phyloP scores from a whole-genome alignment of 2,113 vertebrate genomes.

The Monopterus albus region DNA sequence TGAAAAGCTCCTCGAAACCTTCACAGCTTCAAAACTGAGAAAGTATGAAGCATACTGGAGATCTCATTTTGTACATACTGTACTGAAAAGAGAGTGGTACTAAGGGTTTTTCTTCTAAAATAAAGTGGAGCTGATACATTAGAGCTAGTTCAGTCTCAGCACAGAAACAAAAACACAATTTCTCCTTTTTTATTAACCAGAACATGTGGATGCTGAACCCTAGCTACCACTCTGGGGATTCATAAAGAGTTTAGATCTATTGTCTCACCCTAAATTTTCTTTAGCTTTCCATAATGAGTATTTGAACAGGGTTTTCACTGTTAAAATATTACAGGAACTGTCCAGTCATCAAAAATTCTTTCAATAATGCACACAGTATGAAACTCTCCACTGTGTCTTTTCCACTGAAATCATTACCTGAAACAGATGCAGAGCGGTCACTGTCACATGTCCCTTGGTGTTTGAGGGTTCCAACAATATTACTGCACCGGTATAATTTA shows the following conservation, averaged over 20 bases:
- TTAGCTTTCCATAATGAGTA: conserved; percentile 6
- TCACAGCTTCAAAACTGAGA: neutral
- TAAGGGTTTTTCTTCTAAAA: conserved; percentile 3
- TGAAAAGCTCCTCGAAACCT: neutral
- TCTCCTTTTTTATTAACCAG: conserved; percentile 8
- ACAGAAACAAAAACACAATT: conserved; percentile 22
- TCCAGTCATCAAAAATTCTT: neutral
- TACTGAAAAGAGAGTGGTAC: neutral
- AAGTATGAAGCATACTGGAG: neutral
- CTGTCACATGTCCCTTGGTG: neutral
- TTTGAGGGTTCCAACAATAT: conserved; percentile 1
- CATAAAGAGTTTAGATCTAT: conserved; percentile 14
- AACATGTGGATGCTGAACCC: conserved; percentile 28
- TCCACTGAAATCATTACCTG: neutral
- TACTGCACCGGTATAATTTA: neutral
- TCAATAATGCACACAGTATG: neutral
- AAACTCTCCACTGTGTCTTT: neutral
- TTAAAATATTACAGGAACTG: conserved; percentile 18
- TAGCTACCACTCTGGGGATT: conserved; percentile 1
- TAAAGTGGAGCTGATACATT: neutral
- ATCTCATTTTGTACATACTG: neutral
- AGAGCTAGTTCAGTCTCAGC: neutral
- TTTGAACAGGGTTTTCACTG: conserved; percentile 19
- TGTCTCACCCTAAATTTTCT: conserved; percentile 15
- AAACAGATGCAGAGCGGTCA: neutral